Evolutionary conservation across 2,888 invertebrate genomes (phyloP).

Genomic region (Drosophila austrosaltans): DNA sequence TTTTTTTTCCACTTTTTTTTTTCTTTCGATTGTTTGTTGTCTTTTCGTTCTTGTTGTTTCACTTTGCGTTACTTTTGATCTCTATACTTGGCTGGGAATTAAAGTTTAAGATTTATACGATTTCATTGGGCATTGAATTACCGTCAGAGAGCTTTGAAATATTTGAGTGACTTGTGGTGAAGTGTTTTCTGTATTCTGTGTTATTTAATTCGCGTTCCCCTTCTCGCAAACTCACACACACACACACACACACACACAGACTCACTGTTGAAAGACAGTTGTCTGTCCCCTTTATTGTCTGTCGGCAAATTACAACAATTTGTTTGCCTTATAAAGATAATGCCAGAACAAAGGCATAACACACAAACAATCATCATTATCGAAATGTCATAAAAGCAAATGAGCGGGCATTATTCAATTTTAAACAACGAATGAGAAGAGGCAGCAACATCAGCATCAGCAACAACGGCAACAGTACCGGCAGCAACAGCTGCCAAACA

Average conservation of each 20-base stretch:
- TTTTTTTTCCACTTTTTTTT: constrained; percentile 12
- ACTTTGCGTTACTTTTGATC: constrained; percentile 69
- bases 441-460: constrained; percentile 33
- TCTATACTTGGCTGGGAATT: constrained; percentile 64
- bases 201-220: background rate
- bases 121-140: constrained; percentile 76
- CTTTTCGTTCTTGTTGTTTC: constrained; percentile 40
- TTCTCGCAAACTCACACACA: too few species aligned
- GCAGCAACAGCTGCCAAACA: constrained; percentile 72
- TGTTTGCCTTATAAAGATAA: constrained; percentile 79
- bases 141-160: constrained; percentile 45
- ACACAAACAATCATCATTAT: constrained; percentile 75
- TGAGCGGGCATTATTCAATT: constrained; percentile 78
- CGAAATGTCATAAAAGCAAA: constrained; percentile 80
- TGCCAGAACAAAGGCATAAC: constrained; percentile 68
- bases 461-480: constrained; percentile 16
- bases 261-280: background rate
- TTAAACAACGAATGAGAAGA: constrained; percentile 59
- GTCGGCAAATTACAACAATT: constrained; percentile 75
- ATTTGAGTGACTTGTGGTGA: constrained; percentile 62
- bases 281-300: constrained; percentile 21
- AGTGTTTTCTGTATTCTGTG: constrained; percentile 25
- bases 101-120: constrained; percentile 70
- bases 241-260: too few species aligned
- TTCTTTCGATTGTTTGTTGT: constrained; percentile 15